These are phyloP conservation scores for Sebastes flavidus DNA, from an alignment of 2,797 vertebrate genomes.

Conservation along the genomic window DNA sequence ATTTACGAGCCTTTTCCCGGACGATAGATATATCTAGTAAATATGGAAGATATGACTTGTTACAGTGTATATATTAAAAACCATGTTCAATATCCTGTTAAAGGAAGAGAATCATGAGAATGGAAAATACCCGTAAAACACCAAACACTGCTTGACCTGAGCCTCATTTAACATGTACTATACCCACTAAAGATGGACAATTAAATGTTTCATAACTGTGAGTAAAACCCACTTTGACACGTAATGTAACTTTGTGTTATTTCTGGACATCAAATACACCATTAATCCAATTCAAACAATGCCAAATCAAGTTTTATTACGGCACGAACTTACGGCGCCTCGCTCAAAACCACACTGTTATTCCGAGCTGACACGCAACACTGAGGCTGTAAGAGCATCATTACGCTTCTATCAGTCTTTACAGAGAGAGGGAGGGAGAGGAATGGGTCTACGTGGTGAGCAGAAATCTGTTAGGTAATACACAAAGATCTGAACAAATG, in stretches of 20 bases:
- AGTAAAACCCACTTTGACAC: neutral
- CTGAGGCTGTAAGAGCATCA: constrained; percentile 7
- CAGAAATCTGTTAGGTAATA: constrained; percentile 15
- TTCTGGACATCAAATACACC: neutral
- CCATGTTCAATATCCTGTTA: constrained; percentile 25
- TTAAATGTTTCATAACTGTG: neutral
- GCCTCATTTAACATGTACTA: neutral
- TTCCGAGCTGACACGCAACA: neutral
- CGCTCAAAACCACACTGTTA: neutral
- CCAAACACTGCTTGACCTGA: neutral
- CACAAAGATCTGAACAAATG: constrained; percentile 29
- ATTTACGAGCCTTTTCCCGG: neutral
- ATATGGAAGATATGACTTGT: neutral
- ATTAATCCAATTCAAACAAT: neutral
- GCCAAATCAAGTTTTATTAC: neutral
- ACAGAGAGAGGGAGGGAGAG: constrained; percentile 4
- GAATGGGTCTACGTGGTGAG: neutral
- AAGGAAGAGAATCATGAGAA: neutral
- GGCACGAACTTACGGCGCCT: neutral
- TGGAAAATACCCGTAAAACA: neutral
- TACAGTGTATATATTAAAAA: constrained; percentile 11
- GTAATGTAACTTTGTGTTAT: neutral
- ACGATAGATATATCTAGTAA: neutral
- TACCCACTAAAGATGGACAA: neutral
- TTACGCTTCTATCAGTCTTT: neutral